A percentile compares a stretch with the other conserved stretches of the same genome.
Evolutionary conservation across 2,797 vertebrate genomes (phyloP).

Genomic region (Allenopithecus nigroviridis): DNA sequence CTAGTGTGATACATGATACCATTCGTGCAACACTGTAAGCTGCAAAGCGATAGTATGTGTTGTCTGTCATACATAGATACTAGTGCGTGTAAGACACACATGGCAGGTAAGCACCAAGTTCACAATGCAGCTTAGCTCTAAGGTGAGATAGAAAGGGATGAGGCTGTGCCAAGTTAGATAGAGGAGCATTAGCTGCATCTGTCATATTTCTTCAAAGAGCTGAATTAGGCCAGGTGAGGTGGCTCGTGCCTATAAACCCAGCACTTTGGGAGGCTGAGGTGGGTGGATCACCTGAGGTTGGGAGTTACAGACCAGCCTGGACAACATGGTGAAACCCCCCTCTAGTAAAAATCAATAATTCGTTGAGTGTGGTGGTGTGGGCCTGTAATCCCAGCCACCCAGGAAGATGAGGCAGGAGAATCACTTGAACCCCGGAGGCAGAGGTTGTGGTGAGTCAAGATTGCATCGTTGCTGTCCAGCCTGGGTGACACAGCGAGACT

Average conservation of each 20-base stretch:
- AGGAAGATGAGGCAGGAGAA: background rate
- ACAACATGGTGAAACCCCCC: background rate
- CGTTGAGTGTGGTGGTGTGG: accelerated
- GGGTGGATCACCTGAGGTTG: background rate
- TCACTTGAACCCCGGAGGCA: background rate
- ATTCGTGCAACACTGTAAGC: too few relatives aligned
- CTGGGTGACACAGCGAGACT: background rate
- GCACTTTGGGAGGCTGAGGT: background rate
- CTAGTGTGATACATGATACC: too few relatives aligned
- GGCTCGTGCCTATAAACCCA: background rate
- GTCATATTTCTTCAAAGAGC: background rate
- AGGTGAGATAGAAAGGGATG: background rate
- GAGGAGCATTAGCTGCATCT: background rate
- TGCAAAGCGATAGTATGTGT: too few relatives aligned
- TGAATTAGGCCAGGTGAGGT: background rate
- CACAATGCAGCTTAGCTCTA: background rate
- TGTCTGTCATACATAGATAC: background rate
- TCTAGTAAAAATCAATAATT: background rate
- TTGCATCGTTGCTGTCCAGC: too few relatives aligned
- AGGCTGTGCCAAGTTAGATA: too few relatives aligned
- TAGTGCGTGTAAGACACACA: background rate
- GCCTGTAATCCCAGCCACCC: background rate
- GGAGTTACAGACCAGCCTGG: background rate
- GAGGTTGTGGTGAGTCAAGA: background rate
- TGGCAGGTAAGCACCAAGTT: background rate